Evolutionary conservation across 2,888 invertebrate species (phyloP).

Genomic region (Atethmia centrago): DNA sequence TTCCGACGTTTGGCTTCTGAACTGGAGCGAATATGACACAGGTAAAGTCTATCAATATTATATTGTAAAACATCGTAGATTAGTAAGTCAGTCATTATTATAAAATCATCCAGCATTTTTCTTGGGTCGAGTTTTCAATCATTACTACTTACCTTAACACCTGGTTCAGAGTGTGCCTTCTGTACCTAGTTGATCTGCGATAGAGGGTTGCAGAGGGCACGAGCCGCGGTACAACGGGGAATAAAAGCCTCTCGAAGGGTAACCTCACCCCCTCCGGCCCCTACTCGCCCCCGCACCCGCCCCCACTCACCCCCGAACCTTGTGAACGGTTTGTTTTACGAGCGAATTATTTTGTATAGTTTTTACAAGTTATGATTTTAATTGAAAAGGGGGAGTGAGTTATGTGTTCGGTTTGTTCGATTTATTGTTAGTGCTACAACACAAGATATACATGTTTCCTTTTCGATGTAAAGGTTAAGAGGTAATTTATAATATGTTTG

Average conservation of each 20-base stretch:
- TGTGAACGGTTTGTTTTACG: slow-evolving; percentile 43
- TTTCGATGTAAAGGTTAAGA: slow-evolving; percentile 22
- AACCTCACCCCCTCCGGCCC: background rate
- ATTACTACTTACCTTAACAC: too few relatives aligned
- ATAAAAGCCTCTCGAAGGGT: slow-evolving; percentile 55
- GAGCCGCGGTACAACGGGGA: slow-evolving; percentile 22
- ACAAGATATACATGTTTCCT: background rate
- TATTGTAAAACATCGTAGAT: background rate
- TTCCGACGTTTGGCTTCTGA: too few relatives aligned
- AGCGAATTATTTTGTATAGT: slow-evolving; percentile 55
- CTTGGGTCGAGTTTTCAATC: background rate
- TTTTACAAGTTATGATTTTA: slow-evolving; percentile 51
- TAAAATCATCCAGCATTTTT: too few relatives aligned
- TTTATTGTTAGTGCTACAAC: background rate
- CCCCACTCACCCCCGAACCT: background rate
- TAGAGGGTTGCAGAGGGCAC: slow-evolving; percentile 30
- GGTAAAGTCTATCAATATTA: too few relatives aligned
- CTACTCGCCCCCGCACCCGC: background rate
- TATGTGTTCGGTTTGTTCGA: background rate
- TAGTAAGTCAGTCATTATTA: background rate
- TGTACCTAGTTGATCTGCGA: background rate
- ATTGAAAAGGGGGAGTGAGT: slow-evolving; percentile 38
- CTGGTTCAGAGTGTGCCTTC: slow-evolving; percentile 20
- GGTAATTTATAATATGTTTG: slow-evolving; percentile 23
- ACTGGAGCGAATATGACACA: too few relatives aligned